A percentile compares a stretch with the other conserved stretches of the same genome.
phyloP scores from a whole-genome alignment of 1,140 invertebrate genomes.

The Penaeus vannamei region DNA sequence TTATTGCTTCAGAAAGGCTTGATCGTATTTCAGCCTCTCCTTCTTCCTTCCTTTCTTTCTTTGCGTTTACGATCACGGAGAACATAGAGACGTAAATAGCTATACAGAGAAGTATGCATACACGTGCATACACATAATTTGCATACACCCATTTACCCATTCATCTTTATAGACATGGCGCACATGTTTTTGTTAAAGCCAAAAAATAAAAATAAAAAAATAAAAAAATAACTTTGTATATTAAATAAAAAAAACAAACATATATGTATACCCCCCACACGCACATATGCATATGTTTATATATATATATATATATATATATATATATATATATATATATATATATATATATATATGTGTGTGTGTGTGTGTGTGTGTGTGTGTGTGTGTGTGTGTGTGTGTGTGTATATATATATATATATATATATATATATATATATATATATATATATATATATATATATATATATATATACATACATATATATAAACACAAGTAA shows the following conservation, averaged over 20 bases:
- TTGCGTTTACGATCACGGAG: too few relatives aligned
- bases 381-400: background rate
- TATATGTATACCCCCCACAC: background rate
- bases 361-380: background rate
- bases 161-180: too few relatives aligned
- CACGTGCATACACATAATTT: too few relatives aligned
- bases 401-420: constrained; percentile 14
- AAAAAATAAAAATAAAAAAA: too few relatives aligned
- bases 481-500: too few relatives aligned
- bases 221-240: background rate
- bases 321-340: background rate
- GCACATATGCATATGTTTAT: background rate
- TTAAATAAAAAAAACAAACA: background rate
- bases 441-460: background rate
- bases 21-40: too few relatives aligned
- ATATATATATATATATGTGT: background rate
- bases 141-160: too few relatives aligned
- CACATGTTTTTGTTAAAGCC: too few relatives aligned
- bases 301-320: background rate
- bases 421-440: background rate
- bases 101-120: too few relatives aligned
- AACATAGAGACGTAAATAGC: too few relatives aligned
- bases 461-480: background rate
- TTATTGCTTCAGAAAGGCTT: too few relatives aligned
- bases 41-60: too few relatives aligned